These are phyloP conservation scores for Ichneumoninae sp. DNA, from an alignment of 2,888 invertebrate species.

Conservation along the genomic window DNA sequence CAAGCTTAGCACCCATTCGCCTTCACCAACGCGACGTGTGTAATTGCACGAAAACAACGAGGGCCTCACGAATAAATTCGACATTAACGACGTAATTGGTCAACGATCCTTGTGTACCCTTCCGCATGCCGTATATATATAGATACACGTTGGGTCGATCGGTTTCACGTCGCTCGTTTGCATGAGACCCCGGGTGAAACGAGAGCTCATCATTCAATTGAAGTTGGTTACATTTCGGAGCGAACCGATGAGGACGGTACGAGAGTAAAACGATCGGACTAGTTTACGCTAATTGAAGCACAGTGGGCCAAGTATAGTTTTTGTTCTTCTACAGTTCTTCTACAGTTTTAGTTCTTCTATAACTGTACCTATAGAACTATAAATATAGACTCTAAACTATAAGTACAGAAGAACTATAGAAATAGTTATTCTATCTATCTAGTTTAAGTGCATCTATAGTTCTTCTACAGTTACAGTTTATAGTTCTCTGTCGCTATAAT, in stretches of 20 bases:
- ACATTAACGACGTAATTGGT: slow-evolving; percentile 10
- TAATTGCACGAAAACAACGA: slow-evolving; percentile 30
- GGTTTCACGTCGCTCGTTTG: slow-evolving; percentile 29
- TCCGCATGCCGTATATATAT: neutral
- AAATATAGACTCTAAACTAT: too few species aligned
- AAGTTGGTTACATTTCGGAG: slow-evolving; percentile 34
- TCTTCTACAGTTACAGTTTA: neutral
- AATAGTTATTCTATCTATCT: too few species aligned
- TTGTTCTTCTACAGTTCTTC: neutral
- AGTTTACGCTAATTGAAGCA: neutral
- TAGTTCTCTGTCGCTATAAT: too few species aligned
- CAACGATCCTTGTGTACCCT: slow-evolving; percentile 5
- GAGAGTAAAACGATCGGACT: slow-evolving; percentile 27
- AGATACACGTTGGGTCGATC: neutral
- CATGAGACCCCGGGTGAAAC: slow-evolving; percentile 27
- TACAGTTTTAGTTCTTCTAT: too few species aligned
- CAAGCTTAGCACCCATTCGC: neutral
- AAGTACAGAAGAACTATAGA: too few species aligned
- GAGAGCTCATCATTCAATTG: slow-evolving; percentile 60
- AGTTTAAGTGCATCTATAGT: too few species aligned
- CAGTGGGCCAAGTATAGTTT: neutral
- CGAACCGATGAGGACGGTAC: slow-evolving; percentile 9
- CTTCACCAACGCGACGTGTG: neutral
- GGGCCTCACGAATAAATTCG: slow-evolving; percentile 33
- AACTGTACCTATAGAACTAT: too few species aligned